Evolutionary conservation across 2,888 invertebrate genomes (phyloP), one percentile per base, ranked within the genome.

Genomic region (Bimastos eiseni): DNA sequence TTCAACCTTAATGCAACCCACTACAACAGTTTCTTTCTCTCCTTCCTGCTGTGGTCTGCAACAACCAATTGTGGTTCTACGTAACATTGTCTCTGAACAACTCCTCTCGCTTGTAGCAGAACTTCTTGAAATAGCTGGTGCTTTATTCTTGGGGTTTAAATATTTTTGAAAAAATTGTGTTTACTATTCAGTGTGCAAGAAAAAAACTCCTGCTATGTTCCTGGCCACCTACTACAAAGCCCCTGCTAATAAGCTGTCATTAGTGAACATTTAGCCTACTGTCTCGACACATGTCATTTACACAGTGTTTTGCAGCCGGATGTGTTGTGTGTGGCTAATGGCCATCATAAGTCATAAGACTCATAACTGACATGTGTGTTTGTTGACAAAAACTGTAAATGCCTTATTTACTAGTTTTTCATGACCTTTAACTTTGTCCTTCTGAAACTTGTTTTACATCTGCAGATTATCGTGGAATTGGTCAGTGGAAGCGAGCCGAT

Each of bases 401-500:
- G n/a, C 15, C 21, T 8, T 49, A 6, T 5, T 11, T 24, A 70
- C 11, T 30, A n/a, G 70, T 70, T 70, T n/a, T 70, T 3, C 70
- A n/a, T 70, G 11, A n/a, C 30, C 70, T n/a, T n/a, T n/a, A 70
- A 70, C 0, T 70, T 70, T 1, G 8, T 70, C 30, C n/a, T 70
- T 70, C 70, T 70, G 30, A n/a, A 30, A 70, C 11, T 70, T 55
- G 41, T 41, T 36, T 33, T 21, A 3, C 21, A 21, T 86, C 86
- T 24, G 37, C 86, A 86, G 86, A 86, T 86, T 86, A 86, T 37
- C 86, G 86, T 36, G 86, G 86, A 86, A 33, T 86, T 86, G 93
- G 95, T 92, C 95, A 95, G 90, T 94, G 94, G 94, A 94, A 94
- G 92, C 92, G 94, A 90, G 94, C 94, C 13, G 93, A 94, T 89